Conservation (phyloP, 2,888 invertebrate genomes). For the Luffia ferchaultella region DNA sequence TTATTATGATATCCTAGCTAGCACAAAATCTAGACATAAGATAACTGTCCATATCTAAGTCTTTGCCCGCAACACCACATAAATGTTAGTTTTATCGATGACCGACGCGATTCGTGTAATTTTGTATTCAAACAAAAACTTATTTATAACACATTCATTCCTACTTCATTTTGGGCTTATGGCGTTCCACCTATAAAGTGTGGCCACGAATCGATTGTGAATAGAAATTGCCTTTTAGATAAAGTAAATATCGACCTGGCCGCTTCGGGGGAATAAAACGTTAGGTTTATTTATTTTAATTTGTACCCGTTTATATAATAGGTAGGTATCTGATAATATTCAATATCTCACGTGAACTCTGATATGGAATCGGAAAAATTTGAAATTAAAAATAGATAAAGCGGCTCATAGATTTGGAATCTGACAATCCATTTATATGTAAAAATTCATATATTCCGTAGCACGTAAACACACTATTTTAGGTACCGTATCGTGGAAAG, state of each 20-base stretch:
- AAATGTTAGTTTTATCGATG: not conserved
- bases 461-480: too few species aligned
- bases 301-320: not conserved
- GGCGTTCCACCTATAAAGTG: conserved; percentile 27
- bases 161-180: conserved; percentile 29
- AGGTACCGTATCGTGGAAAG: too few species aligned
- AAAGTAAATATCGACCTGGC: conserved; percentile 27
- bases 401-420: not conserved
- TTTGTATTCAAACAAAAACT: conserved; percentile 34
- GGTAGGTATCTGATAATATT: not conserved
- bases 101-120: conserved; percentile 15
- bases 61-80: not conserved
- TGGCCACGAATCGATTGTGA: conserved; percentile 37
- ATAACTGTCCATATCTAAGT: too few species aligned
- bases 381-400: not conserved
- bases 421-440: not conserved
- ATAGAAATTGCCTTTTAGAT: conserved; percentile 39
- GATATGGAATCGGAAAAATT: not conserved
- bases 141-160: conserved; percentile 29
- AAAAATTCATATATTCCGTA: not conserved
- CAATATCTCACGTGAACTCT: not conserved
- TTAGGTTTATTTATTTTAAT: conserved; percentile 1
- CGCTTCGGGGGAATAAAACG: conserved; percentile 2
- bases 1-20: too few species aligned
- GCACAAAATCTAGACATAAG: too few species aligned